phyloP scores from a whole-genome alignment of 2,797 vertebrate genomes.

The Propithecus deckenii region DNA sequence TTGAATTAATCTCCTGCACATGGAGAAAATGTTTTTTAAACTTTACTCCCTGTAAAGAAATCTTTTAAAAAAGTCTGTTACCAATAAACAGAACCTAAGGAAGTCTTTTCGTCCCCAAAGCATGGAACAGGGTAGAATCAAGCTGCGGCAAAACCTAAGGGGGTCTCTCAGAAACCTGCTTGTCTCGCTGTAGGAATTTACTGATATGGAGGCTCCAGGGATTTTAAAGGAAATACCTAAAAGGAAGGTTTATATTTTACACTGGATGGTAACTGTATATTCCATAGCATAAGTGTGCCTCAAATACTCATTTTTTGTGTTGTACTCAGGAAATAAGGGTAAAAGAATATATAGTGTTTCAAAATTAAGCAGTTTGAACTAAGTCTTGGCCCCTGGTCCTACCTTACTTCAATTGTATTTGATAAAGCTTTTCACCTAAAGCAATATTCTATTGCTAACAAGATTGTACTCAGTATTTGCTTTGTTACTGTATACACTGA shows the following conservation, averaged over 20 bases:
- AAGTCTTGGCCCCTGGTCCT: neutral
- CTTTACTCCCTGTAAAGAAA: neutral
- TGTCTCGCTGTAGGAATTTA: neutral
- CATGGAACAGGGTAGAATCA: neutral
- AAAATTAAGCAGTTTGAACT: constrained; percentile 24
- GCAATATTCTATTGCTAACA: neutral
- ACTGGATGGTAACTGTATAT: neutral
- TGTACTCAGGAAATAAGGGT: constrained; percentile 26
- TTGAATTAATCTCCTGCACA: neutral
- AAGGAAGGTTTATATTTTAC: neutral
- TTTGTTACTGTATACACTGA: neutral
- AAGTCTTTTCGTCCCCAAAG: neutral
- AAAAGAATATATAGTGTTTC: neutral
- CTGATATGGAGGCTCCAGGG: neutral
- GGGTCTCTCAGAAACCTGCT: neutral
- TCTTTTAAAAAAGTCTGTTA: neutral
- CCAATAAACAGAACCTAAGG: neutral
- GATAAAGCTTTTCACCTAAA: neutral
- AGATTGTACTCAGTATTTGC: neutral
- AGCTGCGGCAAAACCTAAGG: no score
- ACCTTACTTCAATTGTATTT: neutral
- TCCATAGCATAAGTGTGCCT: neutral
- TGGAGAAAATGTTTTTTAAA: constrained; percentile 8
- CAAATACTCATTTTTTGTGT: neutral
- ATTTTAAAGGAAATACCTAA: neutral